Evolutionary conservation across 2,888 invertebrate genomes (phyloP).

Genomic region (Rhamphomyia laevipes): DNA sequence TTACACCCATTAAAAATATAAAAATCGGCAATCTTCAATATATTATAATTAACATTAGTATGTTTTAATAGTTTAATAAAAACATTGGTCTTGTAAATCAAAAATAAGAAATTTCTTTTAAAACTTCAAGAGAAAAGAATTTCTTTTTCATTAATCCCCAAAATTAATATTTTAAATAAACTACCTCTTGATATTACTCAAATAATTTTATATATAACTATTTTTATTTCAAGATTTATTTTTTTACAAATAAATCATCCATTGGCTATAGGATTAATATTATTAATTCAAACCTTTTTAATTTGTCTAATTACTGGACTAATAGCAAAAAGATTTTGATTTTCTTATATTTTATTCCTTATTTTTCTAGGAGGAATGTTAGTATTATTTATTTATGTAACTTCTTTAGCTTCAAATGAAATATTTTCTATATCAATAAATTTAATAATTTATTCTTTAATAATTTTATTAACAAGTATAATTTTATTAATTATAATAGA

Average conservation of each 20-base stretch:
- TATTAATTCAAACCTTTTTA: slow-evolving; percentile 43
- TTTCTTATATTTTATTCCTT: slow-evolving; percentile 49
- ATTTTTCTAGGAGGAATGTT: slow-evolving; percentile 51
- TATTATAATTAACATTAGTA: slow-evolving; percentile 39
- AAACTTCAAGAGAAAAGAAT: slow-evolving; percentile 48
- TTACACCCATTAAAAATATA: slow-evolving; percentile 41
- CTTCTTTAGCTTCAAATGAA: slow-evolving; percentile 50
- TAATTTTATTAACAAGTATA: slow-evolving; percentile 20
- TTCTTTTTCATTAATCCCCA: slow-evolving; percentile 52
- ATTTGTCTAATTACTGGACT: slow-evolving; percentile 39
- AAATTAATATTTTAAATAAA: slow-evolving; percentile 58
- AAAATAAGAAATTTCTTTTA: slow-evolving; percentile 45
- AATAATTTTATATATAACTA: slow-evolving; percentile 18
- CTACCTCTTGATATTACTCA: slow-evolving; percentile 44
- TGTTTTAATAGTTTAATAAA: slow-evolving; percentile 54
- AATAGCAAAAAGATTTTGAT: slow-evolving; percentile 44
- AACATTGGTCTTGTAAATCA: slow-evolving; percentile 59
- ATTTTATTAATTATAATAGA: slow-evolving; percentile 23
- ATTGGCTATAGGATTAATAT: slow-evolving; percentile 42
- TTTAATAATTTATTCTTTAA: slow-evolving; percentile 22
- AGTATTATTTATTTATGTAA: slow-evolving; percentile 53
- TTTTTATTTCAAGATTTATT: slow-evolving; percentile 32
- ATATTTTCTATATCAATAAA: slow-evolving; percentile 38
- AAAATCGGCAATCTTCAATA: slow-evolving; percentile 37
- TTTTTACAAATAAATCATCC: slow-evolving; percentile 41